Evolutionary conservation across 1,140 invertebrate genomes (phyloP).

Genomic region (Vanessa atalanta): DNA sequence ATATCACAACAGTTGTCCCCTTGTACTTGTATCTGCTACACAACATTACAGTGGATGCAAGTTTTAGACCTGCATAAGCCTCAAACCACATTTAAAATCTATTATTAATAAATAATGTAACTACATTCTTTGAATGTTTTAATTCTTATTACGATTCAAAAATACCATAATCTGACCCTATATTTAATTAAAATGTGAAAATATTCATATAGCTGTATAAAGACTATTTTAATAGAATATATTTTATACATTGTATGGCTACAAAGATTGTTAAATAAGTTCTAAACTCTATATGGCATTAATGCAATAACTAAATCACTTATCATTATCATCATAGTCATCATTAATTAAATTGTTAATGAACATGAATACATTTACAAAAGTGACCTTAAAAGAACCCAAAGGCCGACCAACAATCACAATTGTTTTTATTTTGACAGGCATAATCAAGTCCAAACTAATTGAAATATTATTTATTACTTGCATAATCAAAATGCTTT

Average conservation of each 20-base stretch:
- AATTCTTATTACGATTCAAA: neutral
- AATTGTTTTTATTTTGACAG: too few species aligned
- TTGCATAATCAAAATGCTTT: too few species aligned
- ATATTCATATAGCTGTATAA: conserved; percentile 3
- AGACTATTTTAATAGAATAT: conserved; percentile 9
- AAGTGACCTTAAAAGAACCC: too few species aligned
- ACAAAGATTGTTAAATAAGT: neutral
- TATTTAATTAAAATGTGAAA: neutral
- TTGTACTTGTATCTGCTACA: conserved; percentile 47
- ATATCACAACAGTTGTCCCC: conserved; percentile 60
- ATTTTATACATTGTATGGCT: neutral
- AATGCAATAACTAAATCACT: neutral
- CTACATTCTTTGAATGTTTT: conserved; percentile 3
- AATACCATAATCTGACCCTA: conserved; percentile 1
- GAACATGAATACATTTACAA: too few species aligned
- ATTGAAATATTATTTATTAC: too few species aligned
- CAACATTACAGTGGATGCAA: conserved; percentile 5
- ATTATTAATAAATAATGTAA: neutral
- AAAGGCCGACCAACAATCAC: too few species aligned
- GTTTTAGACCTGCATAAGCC: neutral
- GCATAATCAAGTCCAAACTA: too few species aligned
- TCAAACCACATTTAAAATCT: too few species aligned
- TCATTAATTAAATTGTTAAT: neutral
- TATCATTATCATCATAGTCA: too few species aligned
- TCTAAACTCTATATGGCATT: conserved; percentile 3